phyloP scores from a whole-genome alignment of 2,797 vertebrate genomes.

The Adelosebastes latens region DNA sequence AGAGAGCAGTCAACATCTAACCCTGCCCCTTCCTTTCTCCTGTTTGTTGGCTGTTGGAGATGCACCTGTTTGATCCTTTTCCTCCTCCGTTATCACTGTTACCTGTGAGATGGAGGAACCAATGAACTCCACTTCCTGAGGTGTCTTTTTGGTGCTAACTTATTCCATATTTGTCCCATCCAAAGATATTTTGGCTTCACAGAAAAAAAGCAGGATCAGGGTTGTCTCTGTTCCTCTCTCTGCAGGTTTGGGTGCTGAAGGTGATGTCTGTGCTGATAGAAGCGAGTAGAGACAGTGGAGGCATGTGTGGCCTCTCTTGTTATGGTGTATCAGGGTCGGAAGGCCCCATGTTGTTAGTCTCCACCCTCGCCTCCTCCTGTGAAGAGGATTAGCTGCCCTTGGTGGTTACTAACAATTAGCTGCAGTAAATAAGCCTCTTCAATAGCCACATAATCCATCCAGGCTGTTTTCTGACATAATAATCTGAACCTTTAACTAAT shows the following conservation, averaged over 20 bases:
- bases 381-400: constrained; percentile 68
- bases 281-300: not conserved
- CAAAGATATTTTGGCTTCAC: not conserved
- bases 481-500: constrained; percentile 46
- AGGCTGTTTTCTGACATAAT: constrained; percentile 32
- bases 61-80: not conserved
- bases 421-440: constrained; percentile 65
- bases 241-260: not conserved
- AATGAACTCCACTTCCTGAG: not conserved
- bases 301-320: constrained; percentile 26
- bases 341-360: constrained; percentile 41
- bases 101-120: not conserved
- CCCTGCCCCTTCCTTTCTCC: not conserved
- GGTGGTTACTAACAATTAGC: constrained; percentile 65
- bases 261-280: not conserved
- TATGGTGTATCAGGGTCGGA: constrained; percentile 34
- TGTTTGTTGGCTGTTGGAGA: not conserved
- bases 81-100: not conserved
- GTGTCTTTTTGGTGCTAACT: not conserved
- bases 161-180: not conserved
- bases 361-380: constrained; percentile 42
- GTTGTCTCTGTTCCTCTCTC: not conserved
- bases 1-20: not conserved
- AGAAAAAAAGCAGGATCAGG: not conserved
- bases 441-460: constrained; percentile 53